phyloP scores from a whole-genome alignment of 2,888 invertebrate genomes.

The Scaptomyza flava region DNA sequence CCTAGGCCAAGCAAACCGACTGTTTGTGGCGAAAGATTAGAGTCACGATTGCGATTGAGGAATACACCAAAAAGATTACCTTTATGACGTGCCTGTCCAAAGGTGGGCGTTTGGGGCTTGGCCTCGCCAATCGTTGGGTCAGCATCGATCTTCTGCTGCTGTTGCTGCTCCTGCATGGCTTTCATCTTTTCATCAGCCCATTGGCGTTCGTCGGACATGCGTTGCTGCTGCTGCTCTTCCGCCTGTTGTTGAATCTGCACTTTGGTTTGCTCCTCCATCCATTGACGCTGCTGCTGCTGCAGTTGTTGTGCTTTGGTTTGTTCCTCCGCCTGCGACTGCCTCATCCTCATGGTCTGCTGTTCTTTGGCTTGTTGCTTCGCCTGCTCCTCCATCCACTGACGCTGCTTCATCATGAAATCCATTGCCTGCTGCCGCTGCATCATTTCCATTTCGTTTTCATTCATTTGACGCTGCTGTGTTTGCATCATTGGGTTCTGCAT shows the following conservation, averaged over 20 bases:
- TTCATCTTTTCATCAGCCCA: conserved; percentile 39
- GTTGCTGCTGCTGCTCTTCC: conserved; percentile 25
- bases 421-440: conserved; percentile 3
- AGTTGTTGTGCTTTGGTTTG: conserved; percentile 17
- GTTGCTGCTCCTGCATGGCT: conserved; percentile 23
- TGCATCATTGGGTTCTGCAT: conserved; percentile 14
- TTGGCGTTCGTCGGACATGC: conserved; percentile 23
- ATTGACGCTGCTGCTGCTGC: conserved; percentile 9
- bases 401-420: conserved; percentile 2
- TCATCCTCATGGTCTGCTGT: conserved; percentile 22
- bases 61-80: conserved; percentile 82
- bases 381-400: conserved; percentile 25
- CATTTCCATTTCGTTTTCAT: background rate
- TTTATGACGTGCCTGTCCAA: conserved; percentile 69
- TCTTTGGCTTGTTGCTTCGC: conserved; percentile 18
- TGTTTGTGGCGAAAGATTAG: conserved; percentile 38
- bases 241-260: conserved; percentile 10
- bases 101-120: conserved; percentile 70
- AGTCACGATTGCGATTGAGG: conserved; percentile 49
- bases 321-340: conserved; percentile 7
- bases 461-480: conserved; percentile 4
- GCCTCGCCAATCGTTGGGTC: conserved; percentile 52
- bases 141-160: background rate
- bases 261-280: conserved; percentile 2
- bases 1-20: conserved; percentile 59